Evolutionary conservation across 2,888 invertebrate species (phyloP), one percentile per base, ranked within the genome.

Genomic region (Eueremaeus valkanovi): DNA sequence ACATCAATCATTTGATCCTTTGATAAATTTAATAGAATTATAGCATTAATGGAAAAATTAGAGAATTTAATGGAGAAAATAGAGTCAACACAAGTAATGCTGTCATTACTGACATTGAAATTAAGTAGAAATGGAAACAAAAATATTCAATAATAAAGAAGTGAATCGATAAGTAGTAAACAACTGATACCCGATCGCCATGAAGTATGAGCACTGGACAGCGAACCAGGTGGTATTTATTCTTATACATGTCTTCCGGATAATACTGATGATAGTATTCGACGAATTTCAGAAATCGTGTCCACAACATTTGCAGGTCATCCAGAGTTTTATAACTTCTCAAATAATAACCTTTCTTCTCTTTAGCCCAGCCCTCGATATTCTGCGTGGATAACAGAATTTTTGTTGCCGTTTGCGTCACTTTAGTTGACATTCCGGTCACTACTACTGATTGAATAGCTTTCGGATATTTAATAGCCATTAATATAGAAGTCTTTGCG

Each of bases 401-500:
- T 36, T 31, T 13, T 42, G 42, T 21, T n/a, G 5, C 11, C 31
- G 27, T 21, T 27, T 55, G 8, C 24, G 33, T n/a, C 13, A 29
- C 18, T 18, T 42, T 3, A 27, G 29, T 42, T 2, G 21, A 45
- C 9, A 72, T 1, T 1, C 31, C 27, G 6, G 18, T 31, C 51
- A 49, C 36, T 3, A 73, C 75, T 11, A 84, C 78, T 45, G 81
- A 81, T 9, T 79, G 73, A 9, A 84, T 81, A 6, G 79, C 76
- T 0, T 82, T 79, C 2, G 82, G 82, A 77, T 81, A 78, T 6
- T 77, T 72, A 3, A 80, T 81, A 3, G 84, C 83, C 27, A 83
- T 75, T 16, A 84, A 80, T 78, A 84, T 66, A 11, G 80, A 83
- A 3, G 82, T 81, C 29, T 80, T 82, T 0, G 82, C 84, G 5